Conservation (phyloP, 2,888 invertebrate genomes). For the Gisinianus flammeolus region DNA sequence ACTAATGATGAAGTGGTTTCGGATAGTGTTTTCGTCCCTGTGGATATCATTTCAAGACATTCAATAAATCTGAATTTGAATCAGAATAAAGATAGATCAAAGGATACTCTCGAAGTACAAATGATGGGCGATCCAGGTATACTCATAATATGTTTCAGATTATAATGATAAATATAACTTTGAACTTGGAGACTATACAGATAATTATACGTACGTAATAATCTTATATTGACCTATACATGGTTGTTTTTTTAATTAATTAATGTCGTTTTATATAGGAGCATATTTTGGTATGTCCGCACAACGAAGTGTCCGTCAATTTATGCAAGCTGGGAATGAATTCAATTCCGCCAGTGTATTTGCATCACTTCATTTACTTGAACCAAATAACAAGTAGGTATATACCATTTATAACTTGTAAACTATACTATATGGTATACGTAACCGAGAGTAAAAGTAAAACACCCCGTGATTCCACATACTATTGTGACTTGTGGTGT, state of each 20-base stretch:
- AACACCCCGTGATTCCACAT: too few relatives aligned
- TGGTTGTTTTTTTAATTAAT: too few relatives aligned
- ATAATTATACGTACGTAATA: too few relatives aligned
- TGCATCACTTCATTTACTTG: constrained; percentile 60
- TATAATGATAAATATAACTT: not conserved
- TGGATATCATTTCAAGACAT: constrained; percentile 65
- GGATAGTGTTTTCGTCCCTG: constrained; percentile 66
- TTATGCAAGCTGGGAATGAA: constrained; percentile 62
- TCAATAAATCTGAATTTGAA: constrained; percentile 65
- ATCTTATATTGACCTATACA: too few relatives aligned
- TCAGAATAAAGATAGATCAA: constrained; percentile 67
- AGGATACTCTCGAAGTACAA: constrained; percentile 65
- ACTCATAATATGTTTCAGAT: not conserved
- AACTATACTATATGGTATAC: too few relatives aligned
- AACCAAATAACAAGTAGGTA: constrained; percentile 60
- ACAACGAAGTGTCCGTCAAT: constrained; percentile 59
- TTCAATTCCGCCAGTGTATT: constrained; percentile 61
- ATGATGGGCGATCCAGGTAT: constrained; percentile 63
- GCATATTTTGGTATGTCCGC: constrained; percentile 66
- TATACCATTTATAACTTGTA: not conserved
- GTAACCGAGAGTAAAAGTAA: too few relatives aligned
- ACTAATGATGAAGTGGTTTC: constrained; percentile 64
- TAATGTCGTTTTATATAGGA: constrained; percentile 58
- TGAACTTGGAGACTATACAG: too few relatives aligned
- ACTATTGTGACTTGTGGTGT: too few relatives aligned